These are phyloP conservation scores for Talpa occidentalis DNA, from an alignment of 2,113 vertebrate genomes.

Conservation along the genomic window DNA sequence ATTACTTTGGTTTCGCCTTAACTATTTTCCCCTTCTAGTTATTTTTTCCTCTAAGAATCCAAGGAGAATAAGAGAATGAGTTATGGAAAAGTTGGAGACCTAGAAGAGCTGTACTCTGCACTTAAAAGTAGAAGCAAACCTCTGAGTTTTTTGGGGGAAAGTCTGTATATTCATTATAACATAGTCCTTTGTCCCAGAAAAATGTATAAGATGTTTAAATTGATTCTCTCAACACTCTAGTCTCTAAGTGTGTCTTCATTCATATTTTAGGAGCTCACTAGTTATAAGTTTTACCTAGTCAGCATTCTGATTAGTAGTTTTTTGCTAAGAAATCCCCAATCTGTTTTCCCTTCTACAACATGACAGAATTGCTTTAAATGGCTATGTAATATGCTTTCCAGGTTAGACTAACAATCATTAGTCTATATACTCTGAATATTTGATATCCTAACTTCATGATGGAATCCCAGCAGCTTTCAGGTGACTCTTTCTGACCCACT, in stretches of 20 bases:
- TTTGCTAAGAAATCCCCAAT: not conserved
- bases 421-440: not conserved
- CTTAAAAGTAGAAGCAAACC: not conserved
- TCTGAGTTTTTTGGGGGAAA: not conserved
- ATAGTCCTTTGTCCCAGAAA: not conserved
- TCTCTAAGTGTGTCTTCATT: not conserved
- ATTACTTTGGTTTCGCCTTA: not conserved
- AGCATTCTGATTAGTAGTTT: not conserved
- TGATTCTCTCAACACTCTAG: not conserved
- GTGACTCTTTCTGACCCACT: not conserved
- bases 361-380: not conserved
- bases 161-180: not conserved
- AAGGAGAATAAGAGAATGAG: not conserved
- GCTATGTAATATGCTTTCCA: too few relatives aligned
- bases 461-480: not conserved
- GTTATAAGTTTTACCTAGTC: not conserved
- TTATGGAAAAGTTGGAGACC: not conserved
- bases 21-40: not conserved
- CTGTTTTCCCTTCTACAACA: not conserved
- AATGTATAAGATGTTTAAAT: not conserved
- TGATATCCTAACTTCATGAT: not conserved
- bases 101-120: not conserved
- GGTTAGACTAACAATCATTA: not conserved
- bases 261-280: not conserved
- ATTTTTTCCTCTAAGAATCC: not conserved